A percentile compares a stretch with the other conserved stretches of the same genome.
These are phyloP conservation scores for Byasa hedistus DNA, from an alignment of 2,888 invertebrate genomes.

Conservation along the genomic window DNA sequence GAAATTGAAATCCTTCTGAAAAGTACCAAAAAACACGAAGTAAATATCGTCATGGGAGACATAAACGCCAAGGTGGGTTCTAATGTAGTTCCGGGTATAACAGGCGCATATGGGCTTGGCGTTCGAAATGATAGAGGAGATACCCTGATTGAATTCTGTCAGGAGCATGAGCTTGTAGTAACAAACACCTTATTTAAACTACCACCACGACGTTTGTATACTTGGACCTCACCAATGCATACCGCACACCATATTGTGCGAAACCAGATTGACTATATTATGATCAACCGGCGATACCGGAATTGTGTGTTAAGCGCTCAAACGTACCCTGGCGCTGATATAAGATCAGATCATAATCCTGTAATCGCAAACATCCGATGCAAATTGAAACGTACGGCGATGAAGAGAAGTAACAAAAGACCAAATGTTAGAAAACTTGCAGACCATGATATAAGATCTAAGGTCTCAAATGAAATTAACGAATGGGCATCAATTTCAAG, in stretches of 20 bases:
- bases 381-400: neutral
- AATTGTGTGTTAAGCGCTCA: slow-evolving; percentile 7
- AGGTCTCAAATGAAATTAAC: slow-evolving; percentile 1
- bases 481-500: neutral
- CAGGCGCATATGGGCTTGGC: slow-evolving; percentile 18
- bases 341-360: slow-evolving; percentile 4
- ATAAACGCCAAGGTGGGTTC: slow-evolving; percentile 22
- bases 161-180: slow-evolving; percentile 17
- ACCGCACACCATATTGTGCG: slow-evolving; percentile 22
- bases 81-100: neutral
- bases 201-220: slow-evolving; percentile 24
- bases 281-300: slow-evolving; percentile 24
- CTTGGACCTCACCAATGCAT: slow-evolving; percentile 31
- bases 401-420: neutral
- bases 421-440: neutral
- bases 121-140: slow-evolving; percentile 24
- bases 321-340: slow-evolving; percentile 1
- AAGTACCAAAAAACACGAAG: slow-evolving; percentile 1
- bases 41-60: slow-evolving; percentile 20
- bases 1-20: neutral
- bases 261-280: slow-evolving; percentile 32
- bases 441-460: neutral
- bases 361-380: neutral
- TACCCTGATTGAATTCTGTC: slow-evolving; percentile 27
- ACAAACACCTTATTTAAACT: slow-evolving; percentile 22